Evolutionary conservation across 2,113 vertebrate genomes (phyloP).

Genomic region (Psephotus haematonotus): DNA sequence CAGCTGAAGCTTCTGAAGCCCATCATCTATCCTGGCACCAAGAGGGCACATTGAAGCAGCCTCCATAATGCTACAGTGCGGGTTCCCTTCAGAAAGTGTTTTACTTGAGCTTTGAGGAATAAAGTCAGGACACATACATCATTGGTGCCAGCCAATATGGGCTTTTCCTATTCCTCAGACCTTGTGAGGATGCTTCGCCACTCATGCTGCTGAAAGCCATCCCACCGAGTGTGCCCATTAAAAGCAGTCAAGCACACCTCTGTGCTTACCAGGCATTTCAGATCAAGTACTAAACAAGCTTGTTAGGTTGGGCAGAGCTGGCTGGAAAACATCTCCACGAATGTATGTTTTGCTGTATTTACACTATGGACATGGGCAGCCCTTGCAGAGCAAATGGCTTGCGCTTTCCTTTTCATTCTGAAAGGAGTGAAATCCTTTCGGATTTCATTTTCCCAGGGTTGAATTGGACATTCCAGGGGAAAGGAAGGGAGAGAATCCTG

Average conservation of each 20-base stretch:
- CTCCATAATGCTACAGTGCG: rapidly evolving
- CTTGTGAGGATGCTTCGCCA: rapidly evolving
- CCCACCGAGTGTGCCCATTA: neutral
- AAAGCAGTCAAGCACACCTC: neutral
- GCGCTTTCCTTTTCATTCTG: neutral
- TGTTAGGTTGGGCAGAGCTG: neutral
- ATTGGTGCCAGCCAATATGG: neutral
- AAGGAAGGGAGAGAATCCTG: neutral
- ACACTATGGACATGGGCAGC: neutral
- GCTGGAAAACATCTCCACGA: neutral
- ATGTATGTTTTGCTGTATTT: rapidly evolving
- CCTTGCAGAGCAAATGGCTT: neutral
- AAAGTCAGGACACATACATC: neutral
- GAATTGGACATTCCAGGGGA: neutral
- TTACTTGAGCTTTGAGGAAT: neutral
- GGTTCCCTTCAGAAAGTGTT: neutral
- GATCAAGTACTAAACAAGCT: rapidly evolving
- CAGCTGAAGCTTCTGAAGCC: neutral
- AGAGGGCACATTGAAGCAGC: neutral
- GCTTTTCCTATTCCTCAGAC: neutral
- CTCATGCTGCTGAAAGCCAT: neutral
- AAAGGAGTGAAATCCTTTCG: neutral
- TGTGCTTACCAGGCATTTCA: neutral
- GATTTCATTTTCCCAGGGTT: neutral
- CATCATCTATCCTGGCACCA: neutral